Evolutionary conservation across 2,888 invertebrate species (phyloP).

Genomic region (Eristalis intricaria): DNA sequence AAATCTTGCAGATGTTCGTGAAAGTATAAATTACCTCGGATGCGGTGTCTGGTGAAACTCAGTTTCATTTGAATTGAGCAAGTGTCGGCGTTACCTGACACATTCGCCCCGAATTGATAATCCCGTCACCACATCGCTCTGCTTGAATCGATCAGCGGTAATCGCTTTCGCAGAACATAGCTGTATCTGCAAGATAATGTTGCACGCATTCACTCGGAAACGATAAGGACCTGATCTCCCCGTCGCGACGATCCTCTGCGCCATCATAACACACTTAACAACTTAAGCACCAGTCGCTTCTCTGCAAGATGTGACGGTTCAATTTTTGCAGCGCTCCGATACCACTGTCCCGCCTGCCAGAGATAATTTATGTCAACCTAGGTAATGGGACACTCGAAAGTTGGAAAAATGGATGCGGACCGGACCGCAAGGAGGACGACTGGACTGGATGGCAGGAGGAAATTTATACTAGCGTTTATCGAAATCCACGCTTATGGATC

Average conservation of each 20-base stretch:
- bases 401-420: conserved; percentile 19
- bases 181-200: not conserved
- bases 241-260: not conserved
- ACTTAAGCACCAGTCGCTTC: conserved; percentile 24
- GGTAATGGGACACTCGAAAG: conserved; percentile 41
- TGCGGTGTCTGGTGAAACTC: conserved; percentile 8
- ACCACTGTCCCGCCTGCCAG: conserved; percentile 47
- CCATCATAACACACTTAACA: conserved; percentile 59
- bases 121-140: conserved; percentile 40
- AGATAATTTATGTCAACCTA: conserved; percentile 64
- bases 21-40: conserved; percentile 39
- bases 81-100: conserved; percentile 26
- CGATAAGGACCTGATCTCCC: not conserved
- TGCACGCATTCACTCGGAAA: conserved; percentile 26
- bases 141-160: conserved; percentile 40
- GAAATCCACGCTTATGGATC: conserved; percentile 56
- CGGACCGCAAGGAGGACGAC: not conserved
- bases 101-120: conserved; percentile 36
- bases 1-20: conserved; percentile 56
- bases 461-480: conserved; percentile 54
- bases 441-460: conserved; percentile 9
- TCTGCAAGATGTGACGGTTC: conserved; percentile 35
- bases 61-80: conserved; percentile 6
- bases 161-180: not conserved
- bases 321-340: conserved; percentile 46